Evolutionary conservation across 64 coral and sea anemone species (phyloP).

Genomic region (Actinia tenebrosa): DNA sequence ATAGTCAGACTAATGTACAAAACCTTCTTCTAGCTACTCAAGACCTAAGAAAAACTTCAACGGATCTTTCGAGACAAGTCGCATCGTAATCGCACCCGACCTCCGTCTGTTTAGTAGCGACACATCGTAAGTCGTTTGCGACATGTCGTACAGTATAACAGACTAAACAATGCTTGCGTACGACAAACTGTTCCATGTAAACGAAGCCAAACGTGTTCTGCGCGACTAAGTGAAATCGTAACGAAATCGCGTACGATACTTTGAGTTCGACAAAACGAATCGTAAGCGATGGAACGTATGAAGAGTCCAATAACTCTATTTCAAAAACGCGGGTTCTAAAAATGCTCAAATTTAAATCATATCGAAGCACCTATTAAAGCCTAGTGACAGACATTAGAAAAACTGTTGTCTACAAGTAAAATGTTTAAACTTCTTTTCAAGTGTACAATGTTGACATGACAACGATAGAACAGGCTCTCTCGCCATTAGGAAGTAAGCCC

Average conservation of each 20-base stretch:
- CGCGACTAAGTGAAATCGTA: neutral
- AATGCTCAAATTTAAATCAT: neutral
- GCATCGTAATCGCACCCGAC: neutral
- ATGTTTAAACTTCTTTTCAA: neutral
- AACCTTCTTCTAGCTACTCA: too few species aligned
- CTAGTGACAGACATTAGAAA: neutral
- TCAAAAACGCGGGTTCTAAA: neutral
- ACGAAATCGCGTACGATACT: neutral
- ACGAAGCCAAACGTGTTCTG: neutral
- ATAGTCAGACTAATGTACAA: too few species aligned
- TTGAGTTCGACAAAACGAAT: neutral
- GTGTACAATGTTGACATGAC: neutral
- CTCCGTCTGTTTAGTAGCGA: neutral
- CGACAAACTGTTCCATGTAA: slow-evolving; percentile 1
- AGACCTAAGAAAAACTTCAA: too few species aligned
- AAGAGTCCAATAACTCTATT: slow-evolving; percentile 12
- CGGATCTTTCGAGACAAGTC: too few species aligned
- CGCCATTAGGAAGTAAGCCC: neutral
- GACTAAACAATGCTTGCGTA: neutral
- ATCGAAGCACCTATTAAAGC: neutral
- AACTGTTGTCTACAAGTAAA: neutral
- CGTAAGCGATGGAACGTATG: neutral
- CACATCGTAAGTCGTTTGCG: neutral
- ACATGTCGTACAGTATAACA: neutral
- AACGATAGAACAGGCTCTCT: neutral